Evolutionary conservation across 2,888 invertebrate species (phyloP).

Genomic region (Pelosia muscerda): DNA sequence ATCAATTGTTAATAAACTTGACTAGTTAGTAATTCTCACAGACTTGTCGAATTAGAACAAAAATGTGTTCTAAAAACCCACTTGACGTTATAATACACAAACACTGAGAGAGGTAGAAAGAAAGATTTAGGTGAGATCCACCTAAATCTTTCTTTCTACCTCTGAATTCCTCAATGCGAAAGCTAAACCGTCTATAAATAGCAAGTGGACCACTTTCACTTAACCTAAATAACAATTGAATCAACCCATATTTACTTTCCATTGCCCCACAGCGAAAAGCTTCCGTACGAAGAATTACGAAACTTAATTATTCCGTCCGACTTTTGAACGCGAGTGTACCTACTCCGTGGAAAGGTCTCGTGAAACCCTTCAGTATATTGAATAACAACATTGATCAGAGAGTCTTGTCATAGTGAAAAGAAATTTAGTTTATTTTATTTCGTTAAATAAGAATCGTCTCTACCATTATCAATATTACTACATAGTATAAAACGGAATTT

Average conservation of each 20-base stretch:
- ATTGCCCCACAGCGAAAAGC: conserved; percentile 6
- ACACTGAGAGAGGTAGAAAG: too few species aligned
- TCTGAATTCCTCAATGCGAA: neutral
- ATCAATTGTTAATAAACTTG: too few species aligned
- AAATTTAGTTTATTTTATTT: neutral
- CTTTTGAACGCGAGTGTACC: conserved; percentile 22
- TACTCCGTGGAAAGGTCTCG: conserved; percentile 16
- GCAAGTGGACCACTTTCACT: neutral
- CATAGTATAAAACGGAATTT: too few species aligned
- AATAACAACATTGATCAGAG: conserved; percentile 17
- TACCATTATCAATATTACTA: too few species aligned
- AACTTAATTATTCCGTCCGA: conserved; percentile 19
- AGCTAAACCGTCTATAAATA: conserved; percentile 8
- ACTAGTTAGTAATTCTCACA: too few species aligned
- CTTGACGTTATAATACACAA: too few species aligned
- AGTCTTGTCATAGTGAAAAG: conserved; percentile 4
- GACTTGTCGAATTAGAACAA: too few species aligned
- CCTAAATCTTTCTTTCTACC: neutral
- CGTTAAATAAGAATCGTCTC: neutral
- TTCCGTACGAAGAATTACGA: conserved; percentile 13
- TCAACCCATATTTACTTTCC: conserved; percentile 19
- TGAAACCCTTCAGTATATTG: conserved; percentile 20
- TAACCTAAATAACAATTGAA: conserved; percentile 19
- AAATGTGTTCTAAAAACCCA: too few species aligned
- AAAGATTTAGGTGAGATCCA: too few species aligned